phyloP scores from a whole-genome alignment of 2,113 vertebrate species.

The Hypocryptadius cinnamomeus region DNA sequence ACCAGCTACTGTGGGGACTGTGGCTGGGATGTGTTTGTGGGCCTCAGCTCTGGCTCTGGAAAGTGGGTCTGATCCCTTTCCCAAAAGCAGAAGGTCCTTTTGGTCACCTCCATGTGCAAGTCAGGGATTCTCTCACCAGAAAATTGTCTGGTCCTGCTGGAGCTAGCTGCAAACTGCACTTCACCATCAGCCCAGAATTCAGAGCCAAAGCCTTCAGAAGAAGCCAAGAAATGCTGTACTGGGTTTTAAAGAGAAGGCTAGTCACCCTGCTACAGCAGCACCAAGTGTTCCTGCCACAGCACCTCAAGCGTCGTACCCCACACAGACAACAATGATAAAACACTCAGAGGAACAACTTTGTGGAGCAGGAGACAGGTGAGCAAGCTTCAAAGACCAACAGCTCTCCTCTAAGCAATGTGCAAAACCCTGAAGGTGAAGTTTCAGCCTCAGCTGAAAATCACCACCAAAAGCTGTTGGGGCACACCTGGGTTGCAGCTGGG shows the following conservation, averaged over 20 bases:
- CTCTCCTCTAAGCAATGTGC: neutral
- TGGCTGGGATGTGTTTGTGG: neutral
- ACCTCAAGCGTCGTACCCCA: accelerated
- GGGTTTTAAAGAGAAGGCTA: neutral
- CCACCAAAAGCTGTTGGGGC: accelerated
- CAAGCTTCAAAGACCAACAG: neutral
- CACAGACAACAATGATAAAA: neutral
- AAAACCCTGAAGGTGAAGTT: neutral
- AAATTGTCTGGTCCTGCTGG: neutral
- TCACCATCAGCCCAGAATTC: neutral
- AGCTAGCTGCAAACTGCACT: neutral
- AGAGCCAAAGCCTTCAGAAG: neutral
- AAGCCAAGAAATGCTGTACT: neutral
- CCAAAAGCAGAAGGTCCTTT: neutral
- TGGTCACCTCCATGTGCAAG: neutral
- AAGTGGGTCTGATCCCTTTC: neutral
- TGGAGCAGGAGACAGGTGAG: neutral
- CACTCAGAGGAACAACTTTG: neutral
- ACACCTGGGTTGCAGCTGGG: neutral
- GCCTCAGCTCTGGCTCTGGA: neutral
- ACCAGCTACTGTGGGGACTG: neutral
- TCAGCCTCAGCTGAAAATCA: neutral
- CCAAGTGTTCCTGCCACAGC: neutral
- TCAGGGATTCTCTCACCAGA: neutral
- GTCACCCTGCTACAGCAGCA: neutral